Conservation (phyloP, 1,140 invertebrate species). For the Eueides isabella region DNA sequence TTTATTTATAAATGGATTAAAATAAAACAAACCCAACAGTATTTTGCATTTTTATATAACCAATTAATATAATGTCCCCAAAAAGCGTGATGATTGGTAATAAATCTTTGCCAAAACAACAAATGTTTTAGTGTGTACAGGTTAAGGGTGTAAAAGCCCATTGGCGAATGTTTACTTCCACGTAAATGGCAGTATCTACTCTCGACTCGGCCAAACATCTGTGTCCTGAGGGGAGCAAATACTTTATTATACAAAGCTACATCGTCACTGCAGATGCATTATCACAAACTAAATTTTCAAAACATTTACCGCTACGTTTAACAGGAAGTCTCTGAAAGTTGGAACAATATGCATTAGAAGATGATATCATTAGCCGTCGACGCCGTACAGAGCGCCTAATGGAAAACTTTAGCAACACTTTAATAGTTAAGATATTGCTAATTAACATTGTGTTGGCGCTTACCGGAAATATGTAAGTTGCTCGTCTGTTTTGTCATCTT, state of each 20-base stretch:
- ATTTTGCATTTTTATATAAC: no score
- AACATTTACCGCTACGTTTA: constrained; percentile 39
- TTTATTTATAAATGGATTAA: no score
- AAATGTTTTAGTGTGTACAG: constrained; percentile 17
- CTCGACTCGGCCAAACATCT: constrained; percentile 53
- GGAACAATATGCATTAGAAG: constrained; percentile 52
- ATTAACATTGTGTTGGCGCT: constrained; percentile 44
- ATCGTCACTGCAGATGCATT: constrained; percentile 41
- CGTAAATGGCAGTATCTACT: constrained; percentile 60
- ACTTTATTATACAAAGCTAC: constrained; percentile 41
- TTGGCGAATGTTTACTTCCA: constrained; percentile 44
- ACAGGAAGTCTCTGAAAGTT: constrained; percentile 44
- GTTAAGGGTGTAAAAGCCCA: constrained; percentile 35
- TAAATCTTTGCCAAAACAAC: constrained; percentile 4
- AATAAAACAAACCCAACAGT: no score
- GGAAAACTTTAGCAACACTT: constrained; percentile 43
- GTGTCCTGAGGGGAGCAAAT: constrained; percentile 43
- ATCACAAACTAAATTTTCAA: constrained; percentile 50
- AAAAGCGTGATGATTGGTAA: not conserved
- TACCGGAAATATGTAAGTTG: not conserved
- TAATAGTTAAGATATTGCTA: constrained; percentile 46
- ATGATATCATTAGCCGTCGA: constrained; percentile 51
- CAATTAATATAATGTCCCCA: no score
- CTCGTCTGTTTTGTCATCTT: no score
- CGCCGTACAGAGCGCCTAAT: constrained; percentile 46